phyloP scores from a whole-genome alignment of 37 sponge, comb jelly and placozoan species.

The Chondrilla cf. caribensis region DNA sequence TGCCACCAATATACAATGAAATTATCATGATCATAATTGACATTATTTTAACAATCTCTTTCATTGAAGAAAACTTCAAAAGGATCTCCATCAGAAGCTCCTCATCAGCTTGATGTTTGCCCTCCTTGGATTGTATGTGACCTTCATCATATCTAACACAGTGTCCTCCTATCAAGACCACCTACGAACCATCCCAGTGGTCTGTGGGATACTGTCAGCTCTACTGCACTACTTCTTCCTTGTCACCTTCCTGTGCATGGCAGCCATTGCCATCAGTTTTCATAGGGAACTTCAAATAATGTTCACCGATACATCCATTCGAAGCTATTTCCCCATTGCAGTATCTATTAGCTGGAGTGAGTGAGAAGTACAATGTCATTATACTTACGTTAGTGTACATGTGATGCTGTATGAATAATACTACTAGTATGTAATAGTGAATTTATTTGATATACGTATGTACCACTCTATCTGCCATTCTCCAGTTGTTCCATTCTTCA shows the following conservation, averaged over 20 bases:
- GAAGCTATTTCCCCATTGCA: slow-evolving; percentile 20
- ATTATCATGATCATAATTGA: no score
- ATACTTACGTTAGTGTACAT: neutral
- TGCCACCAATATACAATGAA: no score
- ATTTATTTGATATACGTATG: neutral
- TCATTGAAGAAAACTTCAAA: slow-evolving; percentile 56
- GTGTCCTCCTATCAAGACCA: no score
- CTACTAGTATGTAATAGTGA: no score
- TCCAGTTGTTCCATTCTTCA: slow-evolving; percentile 3
- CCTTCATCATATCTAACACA: slow-evolving; percentile 12
- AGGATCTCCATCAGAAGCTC: slow-evolving; percentile 17
- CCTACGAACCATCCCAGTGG: neutral
- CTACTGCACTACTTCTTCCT: slow-evolving; percentile 54
- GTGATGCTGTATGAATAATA: neutral
- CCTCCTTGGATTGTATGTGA: slow-evolving; percentile 34
- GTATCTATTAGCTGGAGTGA: slow-evolving; percentile 37
- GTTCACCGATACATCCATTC: neutral
- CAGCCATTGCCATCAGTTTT: slow-evolving; percentile 46
- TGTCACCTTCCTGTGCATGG: slow-evolving; percentile 31
- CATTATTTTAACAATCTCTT: no score
- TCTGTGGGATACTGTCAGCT: slow-evolving; percentile 22
- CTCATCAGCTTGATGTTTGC: slow-evolving; percentile 57
- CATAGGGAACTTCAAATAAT: slow-evolving; percentile 35
- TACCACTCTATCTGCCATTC: neutral
- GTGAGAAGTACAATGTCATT: neutral